A percentile compares a stretch with the other conserved stretches of the same genome.
These are phyloP conservation scores for Microcebus tavaratra DNA, from an alignment of 2,113 vertebrate genomes.

Conservation along the genomic window DNA sequence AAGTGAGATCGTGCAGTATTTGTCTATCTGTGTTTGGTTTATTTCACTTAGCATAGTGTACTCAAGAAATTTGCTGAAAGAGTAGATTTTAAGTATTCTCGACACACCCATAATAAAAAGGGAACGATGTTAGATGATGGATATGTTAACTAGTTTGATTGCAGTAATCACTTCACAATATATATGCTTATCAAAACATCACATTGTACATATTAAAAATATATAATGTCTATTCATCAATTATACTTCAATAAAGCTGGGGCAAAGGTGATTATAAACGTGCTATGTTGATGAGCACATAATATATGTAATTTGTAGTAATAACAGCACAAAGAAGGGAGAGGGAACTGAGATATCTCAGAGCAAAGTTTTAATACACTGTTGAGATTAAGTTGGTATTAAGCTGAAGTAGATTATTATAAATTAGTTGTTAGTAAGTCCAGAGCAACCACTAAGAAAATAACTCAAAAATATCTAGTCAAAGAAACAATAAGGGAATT, in stretches of 20 bases:
- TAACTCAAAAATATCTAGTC: not conserved
- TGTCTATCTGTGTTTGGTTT: not conserved
- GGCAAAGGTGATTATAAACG: not conserved
- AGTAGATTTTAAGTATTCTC: not conserved
- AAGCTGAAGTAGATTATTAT: not conserved
- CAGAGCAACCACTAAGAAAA: not conserved
- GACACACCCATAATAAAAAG: not conserved
- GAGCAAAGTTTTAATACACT: not conserved
- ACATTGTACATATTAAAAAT: not conserved
- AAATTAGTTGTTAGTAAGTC: not conserved
- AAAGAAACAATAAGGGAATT: not conserved
- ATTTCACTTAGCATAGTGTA: not conserved
- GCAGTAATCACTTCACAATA: not conserved
- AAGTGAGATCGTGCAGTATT: not conserved
- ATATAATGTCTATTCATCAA: not conserved
- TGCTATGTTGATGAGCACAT: not conserved
- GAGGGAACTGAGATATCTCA: not conserved
- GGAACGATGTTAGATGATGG: not conserved
- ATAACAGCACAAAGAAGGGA: not conserved
- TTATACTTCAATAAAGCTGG: not conserved
- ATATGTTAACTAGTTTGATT: not conserved
- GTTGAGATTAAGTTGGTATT: not conserved
- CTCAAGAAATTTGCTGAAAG: not conserved
- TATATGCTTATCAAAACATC: not conserved
- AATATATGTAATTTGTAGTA: not conserved